phyloP scores from a whole-genome alignment of 2,113 vertebrate species.

The Athene cunicularia region DNA sequence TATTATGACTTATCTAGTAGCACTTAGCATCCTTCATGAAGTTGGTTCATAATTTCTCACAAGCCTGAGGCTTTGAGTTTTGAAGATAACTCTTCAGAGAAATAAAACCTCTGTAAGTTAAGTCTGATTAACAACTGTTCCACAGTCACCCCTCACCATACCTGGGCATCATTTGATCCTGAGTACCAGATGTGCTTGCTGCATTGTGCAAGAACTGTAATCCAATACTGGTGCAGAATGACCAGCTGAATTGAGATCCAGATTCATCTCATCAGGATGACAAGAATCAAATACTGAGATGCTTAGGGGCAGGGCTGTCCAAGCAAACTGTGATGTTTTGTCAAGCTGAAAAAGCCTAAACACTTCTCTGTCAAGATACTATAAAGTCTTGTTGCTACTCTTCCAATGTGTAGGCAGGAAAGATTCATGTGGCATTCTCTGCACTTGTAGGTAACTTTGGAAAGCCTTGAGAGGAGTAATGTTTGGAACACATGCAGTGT shows the following conservation, averaged over 20 bases:
- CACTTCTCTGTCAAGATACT: rapidly evolving
- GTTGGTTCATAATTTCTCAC: neutral
- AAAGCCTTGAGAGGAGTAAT: neutral
- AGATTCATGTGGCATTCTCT: neutral
- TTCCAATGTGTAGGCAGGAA: neutral
- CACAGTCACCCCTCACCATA: neutral
- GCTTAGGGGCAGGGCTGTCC: neutral
- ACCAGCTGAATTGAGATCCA: neutral
- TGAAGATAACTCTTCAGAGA: neutral
- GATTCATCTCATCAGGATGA: neutral
- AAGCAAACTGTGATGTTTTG: neutral
- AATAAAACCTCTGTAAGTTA: neutral
- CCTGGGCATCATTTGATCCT: neutral
- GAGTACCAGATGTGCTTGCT: neutral
- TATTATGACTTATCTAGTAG: neutral
- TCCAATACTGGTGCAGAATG: neutral
- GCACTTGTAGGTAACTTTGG: neutral
- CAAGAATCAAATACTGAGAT: neutral
- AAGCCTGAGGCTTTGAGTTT: neutral
- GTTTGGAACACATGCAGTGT: neutral
- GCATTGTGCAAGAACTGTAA: neutral
- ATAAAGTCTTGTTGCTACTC: neutral
- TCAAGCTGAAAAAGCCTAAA: neutral
- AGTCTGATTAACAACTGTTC: neutral
- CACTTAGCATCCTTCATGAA: neutral